Evolutionary conservation across 2,113 vertebrate genomes (phyloP).

Genomic region (Dipodomys ordii): DNA sequence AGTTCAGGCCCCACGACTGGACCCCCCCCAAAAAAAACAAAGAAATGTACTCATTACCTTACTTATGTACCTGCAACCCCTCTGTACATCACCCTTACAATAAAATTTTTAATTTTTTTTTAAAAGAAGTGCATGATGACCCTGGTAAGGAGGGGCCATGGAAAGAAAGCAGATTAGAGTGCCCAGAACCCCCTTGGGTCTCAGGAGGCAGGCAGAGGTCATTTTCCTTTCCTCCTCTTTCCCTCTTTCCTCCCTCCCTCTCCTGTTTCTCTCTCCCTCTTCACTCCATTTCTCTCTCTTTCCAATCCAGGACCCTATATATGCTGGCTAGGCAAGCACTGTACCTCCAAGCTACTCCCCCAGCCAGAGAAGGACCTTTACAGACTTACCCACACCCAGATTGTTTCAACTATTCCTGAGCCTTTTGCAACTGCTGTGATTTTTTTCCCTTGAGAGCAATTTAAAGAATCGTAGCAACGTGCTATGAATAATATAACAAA

Average conservation of each 20-base stretch:
- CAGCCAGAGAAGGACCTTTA: neutral
- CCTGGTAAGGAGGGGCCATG: neutral
- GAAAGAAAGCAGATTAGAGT: neutral
- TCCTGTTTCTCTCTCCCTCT: neutral
- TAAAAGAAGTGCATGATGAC: neutral
- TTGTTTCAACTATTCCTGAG: neutral
- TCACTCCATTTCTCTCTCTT: neutral
- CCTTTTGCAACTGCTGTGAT: neutral
- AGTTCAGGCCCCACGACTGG: too few species aligned
- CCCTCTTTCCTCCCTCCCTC: neutral
- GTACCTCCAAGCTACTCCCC: neutral
- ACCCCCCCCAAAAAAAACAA: too few species aligned
- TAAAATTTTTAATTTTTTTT: too few species aligned
- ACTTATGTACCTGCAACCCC: too few species aligned
- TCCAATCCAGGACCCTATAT: neutral
- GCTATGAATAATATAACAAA: neutral
- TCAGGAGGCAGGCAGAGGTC: neutral
- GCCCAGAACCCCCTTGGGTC: neutral
- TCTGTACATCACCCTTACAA: too few species aligned
- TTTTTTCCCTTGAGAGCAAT: neutral
- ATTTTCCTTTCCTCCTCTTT: too few species aligned
- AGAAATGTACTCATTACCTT: too few species aligned
- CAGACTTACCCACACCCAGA: too few species aligned
- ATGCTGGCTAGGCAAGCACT: neutral
- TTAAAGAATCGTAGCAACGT: slow-evolving; percentile 35